These are phyloP conservation scores for Percina caprodes DNA, from an alignment of 2,113 vertebrate species.

Conservation along the genomic window DNA sequence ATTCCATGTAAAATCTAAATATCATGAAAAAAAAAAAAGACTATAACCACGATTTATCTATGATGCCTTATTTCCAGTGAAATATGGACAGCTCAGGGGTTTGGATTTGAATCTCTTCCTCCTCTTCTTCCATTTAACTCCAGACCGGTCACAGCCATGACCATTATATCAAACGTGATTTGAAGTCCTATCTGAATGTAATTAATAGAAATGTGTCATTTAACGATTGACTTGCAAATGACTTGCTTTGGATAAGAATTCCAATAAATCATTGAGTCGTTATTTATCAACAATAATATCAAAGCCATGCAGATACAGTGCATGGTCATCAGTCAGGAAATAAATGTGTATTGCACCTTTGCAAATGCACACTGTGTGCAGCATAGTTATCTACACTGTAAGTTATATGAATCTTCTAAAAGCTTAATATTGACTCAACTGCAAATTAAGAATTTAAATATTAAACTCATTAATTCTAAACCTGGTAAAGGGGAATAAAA, in stretches of 20 bases:
- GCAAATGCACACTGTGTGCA: not conserved
- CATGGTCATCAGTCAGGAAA: constrained; percentile 5
- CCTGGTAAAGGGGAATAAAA: not conserved
- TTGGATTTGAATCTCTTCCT: constrained; percentile 19
- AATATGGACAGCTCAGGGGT: constrained; percentile 9
- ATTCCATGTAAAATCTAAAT: not conserved
- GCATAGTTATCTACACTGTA: not conserved
- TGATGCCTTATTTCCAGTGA: constrained; percentile 9
- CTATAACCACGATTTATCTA: not conserved
- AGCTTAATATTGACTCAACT: not conserved
- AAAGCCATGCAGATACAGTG: not conserved
- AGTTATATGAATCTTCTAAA: constrained; percentile 2
- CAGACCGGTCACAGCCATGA: not conserved
- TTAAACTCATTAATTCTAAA: constrained; percentile 1
- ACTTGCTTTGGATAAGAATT: constrained; percentile 11
- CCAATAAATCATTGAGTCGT: constrained; percentile 1
- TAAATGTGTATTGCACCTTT: not conserved
- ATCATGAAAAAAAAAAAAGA: not conserved
- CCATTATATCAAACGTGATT: constrained; percentile 6
- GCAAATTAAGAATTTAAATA: not conserved
- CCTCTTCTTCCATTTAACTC: constrained; percentile 2
- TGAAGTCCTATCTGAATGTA: not conserved
- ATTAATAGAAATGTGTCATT: constrained; percentile 7
- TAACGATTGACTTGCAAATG: not conserved
- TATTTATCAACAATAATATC: constrained; percentile 1